Percentiles rank a stretch among this genome's conserved stretches.
phyloP scores from a whole-genome alignment of 2,888 invertebrate species.

The Plusia festucae region DNA sequence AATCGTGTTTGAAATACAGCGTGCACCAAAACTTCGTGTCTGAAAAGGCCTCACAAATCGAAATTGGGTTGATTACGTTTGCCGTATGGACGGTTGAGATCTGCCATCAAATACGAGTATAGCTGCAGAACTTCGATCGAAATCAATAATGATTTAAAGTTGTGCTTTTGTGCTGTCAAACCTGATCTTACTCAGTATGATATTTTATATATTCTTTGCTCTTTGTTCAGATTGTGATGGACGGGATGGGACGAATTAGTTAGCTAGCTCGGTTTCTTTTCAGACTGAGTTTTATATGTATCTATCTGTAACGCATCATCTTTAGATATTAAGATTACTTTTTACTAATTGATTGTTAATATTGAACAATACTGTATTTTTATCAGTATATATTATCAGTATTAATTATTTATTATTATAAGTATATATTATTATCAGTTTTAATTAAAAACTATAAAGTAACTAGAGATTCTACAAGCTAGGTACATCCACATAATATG shows the following conservation, averaged over 20 bases:
- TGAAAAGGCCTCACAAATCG: conserved; percentile 2
- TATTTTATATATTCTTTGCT: not conserved
- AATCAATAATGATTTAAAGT: not conserved
- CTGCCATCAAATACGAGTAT: not conserved
- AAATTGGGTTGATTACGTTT: conserved; percentile 7
- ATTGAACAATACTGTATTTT: too few species aligned
- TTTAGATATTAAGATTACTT: too few species aligned
- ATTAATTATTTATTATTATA: too few species aligned
- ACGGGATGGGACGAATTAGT: not conserved
- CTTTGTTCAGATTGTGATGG: not conserved
- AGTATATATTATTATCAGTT: too few species aligned
- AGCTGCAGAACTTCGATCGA: not conserved
- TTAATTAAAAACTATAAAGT: too few species aligned
- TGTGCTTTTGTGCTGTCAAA: conserved; percentile 4
- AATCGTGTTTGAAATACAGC: conserved; percentile 6
- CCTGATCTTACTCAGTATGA: not conserved
- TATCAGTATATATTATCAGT: too few species aligned
- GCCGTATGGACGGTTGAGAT: not conserved
- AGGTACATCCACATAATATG: not conserved
- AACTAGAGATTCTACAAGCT: too few species aligned
- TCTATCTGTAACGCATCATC: too few species aligned
- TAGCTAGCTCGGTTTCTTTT: too few species aligned
- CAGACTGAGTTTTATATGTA: too few species aligned
- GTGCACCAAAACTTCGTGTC: not conserved
- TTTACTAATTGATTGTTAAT: too few species aligned